Percentiles rank a stretch among this genome's conserved stretches.
These are phyloP conservation scores for Chroicocephalus ridibundus DNA, from an alignment of 2,113 vertebrate species.

Conservation along the genomic window DNA sequence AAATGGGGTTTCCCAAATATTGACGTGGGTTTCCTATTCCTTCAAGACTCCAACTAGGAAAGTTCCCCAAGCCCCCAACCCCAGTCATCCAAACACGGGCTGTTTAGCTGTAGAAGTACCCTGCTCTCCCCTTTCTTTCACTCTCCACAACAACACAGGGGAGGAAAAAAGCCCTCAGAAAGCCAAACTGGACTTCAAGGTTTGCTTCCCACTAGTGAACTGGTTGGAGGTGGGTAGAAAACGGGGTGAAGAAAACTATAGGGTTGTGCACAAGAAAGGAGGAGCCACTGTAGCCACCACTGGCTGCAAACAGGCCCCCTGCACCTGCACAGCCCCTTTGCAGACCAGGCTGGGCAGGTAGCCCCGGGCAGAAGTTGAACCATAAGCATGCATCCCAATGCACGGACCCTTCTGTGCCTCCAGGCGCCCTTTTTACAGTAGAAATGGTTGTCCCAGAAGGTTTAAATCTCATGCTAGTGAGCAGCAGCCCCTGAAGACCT, in stretches of 20 bases:
- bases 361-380: not conserved
- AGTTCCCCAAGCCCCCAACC: not conserved
- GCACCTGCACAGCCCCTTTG: not conserved
- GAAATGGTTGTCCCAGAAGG: not conserved
- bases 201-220: not conserved
- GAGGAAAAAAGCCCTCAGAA: not conserved
- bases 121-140: not conserved
- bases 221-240: not conserved
- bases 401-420: not conserved
- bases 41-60: not conserved
- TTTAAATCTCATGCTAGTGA: accelerated
- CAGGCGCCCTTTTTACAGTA: not conserved
- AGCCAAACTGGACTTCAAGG: not conserved
- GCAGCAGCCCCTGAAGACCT: not conserved
- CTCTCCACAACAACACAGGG: not conserved
- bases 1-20: not conserved
- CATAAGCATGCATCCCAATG: not conserved
- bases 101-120: not conserved
- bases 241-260: not conserved
- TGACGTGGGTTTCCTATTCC: accelerated
- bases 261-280: not conserved
- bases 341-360: not conserved
- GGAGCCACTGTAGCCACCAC: not conserved
- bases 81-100: not conserved
- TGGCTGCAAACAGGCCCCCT: not conserved